phyloP scores from a whole-genome alignment of 2,113 vertebrate genomes.

The Syrmaticus mikado region DNA sequence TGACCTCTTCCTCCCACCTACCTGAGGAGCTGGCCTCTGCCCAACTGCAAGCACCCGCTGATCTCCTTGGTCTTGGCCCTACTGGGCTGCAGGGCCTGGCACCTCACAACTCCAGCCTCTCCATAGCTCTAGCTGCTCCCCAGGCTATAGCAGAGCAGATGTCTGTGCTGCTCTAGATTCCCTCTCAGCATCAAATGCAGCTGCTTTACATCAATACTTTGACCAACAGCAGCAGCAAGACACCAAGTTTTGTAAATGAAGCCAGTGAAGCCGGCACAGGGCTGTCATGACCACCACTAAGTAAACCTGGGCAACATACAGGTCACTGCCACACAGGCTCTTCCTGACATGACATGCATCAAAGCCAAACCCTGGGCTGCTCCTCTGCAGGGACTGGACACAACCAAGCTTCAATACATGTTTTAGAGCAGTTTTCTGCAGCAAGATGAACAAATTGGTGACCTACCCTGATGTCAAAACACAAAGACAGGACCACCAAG shows the following conservation, averaged over 20 bases:
- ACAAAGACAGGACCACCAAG: neutral
- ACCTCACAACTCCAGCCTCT: neutral
- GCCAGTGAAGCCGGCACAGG: accelerated
- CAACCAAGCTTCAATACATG: neutral
- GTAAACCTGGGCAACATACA: accelerated
- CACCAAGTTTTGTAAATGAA: neutral
- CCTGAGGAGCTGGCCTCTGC: neutral
- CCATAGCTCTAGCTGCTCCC: neutral
- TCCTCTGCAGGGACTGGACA: neutral
- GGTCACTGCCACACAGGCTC: neutral
- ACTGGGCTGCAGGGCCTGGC: neutral
- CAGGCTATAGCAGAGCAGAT: neutral
- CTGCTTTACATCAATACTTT: accelerated
- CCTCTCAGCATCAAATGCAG: neutral
- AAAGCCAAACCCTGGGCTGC: neutral
- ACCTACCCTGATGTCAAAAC: neutral
- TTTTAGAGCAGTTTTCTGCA: neutral
- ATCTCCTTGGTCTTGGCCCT: neutral
- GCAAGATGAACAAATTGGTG: neutral
- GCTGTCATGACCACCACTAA: neutral
- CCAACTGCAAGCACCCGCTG: neutral
- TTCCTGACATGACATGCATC: neutral
- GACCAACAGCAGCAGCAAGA: neutral
- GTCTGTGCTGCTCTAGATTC: neutral
- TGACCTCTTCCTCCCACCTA: neutral